Percentiles rank a stretch among this genome's conserved stretches.
Conservation (phyloP, 2,797 vertebrate genomes). For the Schizopygopsis pylzovi region DNA sequence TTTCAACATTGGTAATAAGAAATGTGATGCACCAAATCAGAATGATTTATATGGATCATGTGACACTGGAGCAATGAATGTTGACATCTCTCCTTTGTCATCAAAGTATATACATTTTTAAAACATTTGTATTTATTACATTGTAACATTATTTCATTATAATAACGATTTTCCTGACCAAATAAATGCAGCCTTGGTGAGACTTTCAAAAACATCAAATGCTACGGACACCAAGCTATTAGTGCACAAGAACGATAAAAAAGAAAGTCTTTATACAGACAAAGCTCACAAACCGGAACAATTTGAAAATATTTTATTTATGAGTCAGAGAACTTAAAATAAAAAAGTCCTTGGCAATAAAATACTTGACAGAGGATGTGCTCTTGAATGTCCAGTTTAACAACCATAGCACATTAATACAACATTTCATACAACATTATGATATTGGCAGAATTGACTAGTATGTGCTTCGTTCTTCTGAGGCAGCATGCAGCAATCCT, state of each 20-base stretch:
- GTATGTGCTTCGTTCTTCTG: slow-evolving; percentile 6
- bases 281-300: not conserved
- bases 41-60: not conserved
- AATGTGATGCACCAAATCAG: not conserved
- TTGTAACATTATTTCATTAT: not conserved
- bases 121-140: not conserved
- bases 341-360: slow-evolving; percentile 38
- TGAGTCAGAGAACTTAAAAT: not conserved
- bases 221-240: not conserved
- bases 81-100: not conserved
- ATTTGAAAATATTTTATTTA: slow-evolving; percentile 40
- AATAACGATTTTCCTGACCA: not conserved
- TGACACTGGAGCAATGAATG: not conserved
- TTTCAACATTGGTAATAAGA: not conserved
- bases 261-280: not conserved
- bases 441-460: not conserved
- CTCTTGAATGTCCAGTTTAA: slow-evolving; percentile 44
- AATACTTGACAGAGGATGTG: slow-evolving; percentile 8
- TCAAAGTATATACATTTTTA: not conserved
- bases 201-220: no score
- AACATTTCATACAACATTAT: not conserved
- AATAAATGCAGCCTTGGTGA: not conserved
- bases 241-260: not conserved
- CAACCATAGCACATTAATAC: slow-evolving; percentile 3
- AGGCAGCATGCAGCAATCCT: slow-evolving; percentile 5